A percentile compares a stretch with the other conserved stretches of the same genome.
phyloP scores from a whole-genome alignment of 2,797 vertebrate species.

The Peromyscus attwateri region DNA sequence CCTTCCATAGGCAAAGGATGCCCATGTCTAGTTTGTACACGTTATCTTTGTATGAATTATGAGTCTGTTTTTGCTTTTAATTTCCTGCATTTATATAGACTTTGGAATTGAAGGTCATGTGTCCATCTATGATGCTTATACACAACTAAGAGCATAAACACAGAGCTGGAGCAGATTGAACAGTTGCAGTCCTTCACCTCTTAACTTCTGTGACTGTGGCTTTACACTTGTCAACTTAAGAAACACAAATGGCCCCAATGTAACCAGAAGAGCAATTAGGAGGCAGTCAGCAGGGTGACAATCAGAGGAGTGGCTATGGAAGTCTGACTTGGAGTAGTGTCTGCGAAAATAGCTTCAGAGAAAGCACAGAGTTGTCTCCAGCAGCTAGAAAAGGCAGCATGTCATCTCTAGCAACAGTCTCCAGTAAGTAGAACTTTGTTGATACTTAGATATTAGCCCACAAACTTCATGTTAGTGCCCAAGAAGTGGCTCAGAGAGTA shows the following conservation, averaged over 20 bases:
- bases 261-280: background rate
- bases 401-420: background rate
- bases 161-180: background rate
- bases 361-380: background rate
- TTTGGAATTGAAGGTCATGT: background rate
- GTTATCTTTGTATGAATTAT: background rate
- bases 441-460: background rate
- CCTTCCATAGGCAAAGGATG: background rate
- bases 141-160: background rate
- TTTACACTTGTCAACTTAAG: background rate
- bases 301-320: background rate
- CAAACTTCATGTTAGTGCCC: background rate
- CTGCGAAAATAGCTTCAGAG: fast-evolving
- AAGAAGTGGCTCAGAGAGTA: background rate
- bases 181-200: no score
- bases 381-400: background rate
- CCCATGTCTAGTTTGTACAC: background rate
- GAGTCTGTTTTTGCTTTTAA: background rate
- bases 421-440: background rate
- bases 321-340: background rate
- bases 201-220: background rate
- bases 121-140: background rate
- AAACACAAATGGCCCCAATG: fast-evolving
- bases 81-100: background rate
- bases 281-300: background rate